Conservation (phyloP, 2,888 invertebrate genomes). For the Eristalinus aeneus region DNA sequence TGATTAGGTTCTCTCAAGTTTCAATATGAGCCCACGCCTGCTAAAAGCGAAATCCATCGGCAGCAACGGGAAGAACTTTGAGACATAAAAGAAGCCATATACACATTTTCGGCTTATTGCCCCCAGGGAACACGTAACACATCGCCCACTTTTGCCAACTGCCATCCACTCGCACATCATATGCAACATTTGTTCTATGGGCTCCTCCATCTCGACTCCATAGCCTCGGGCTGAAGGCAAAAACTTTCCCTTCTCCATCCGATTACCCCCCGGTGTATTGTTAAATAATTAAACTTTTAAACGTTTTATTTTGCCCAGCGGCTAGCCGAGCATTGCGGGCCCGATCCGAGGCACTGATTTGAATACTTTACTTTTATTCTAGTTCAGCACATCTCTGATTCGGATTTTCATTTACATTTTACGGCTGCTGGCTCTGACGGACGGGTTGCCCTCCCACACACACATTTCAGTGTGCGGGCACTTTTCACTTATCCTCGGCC, state of each 20-base stretch:
- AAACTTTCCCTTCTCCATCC: background rate
- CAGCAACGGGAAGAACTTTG: background rate
- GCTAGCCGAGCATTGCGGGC: constrained; percentile 20
- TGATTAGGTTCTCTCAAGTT: background rate
- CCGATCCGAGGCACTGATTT: constrained; percentile 45
- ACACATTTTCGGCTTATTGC: constrained; percentile 7
- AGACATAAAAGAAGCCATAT: constrained; percentile 7
- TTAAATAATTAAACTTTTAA: constrained; percentile 68
- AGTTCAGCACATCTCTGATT: constrained; percentile 43
- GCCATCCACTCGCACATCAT: background rate
- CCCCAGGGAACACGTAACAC: background rate
- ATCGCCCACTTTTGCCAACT: background rate
- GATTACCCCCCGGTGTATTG: constrained; percentile 44
- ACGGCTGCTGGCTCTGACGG: constrained; percentile 30
- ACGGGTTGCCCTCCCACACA: background rate
- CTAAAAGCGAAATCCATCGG: background rate
- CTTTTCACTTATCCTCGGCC: constrained; percentile 61
- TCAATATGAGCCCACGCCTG: background rate
- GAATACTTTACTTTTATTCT: constrained; percentile 41
- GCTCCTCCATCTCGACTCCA: background rate
- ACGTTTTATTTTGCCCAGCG: constrained; percentile 59
- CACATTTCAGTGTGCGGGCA: no score
- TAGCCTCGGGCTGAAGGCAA: background rate
- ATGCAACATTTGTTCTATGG: background rate
- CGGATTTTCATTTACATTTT: constrained; percentile 58